A percentile compares a stretch with the other conserved stretches of the same genome.
Evolutionary conservation across 2,888 invertebrate species (phyloP).

Genomic region (Tanypteryx hageni): DNA sequence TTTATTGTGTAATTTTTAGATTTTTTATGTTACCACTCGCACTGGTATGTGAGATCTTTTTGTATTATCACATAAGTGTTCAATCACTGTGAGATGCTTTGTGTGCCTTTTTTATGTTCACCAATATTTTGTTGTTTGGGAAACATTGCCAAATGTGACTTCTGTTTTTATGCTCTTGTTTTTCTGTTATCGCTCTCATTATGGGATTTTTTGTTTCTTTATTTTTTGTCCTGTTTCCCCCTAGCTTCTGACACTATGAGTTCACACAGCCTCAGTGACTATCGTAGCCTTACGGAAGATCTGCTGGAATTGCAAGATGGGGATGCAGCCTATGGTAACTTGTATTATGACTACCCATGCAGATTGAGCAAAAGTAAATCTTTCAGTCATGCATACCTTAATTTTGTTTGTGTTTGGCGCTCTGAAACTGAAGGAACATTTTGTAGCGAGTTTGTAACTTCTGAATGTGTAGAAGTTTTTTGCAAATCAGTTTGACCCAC

Average conservation of each 20-base stretch:
- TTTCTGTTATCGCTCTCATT: conserved; percentile 34
- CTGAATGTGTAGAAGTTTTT: conserved; percentile 37
- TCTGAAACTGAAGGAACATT: conserved; percentile 45
- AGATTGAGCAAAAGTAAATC: conserved; percentile 69
- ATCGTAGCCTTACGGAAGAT: conserved; percentile 69
- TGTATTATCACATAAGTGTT: not conserved
- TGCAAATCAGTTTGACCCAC: not conserved
- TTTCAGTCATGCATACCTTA: conserved; percentile 11
- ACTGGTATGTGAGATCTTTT: not conserved
- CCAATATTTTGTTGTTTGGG: conserved; percentile 65
- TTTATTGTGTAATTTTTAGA: not conserved
- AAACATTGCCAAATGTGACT: conserved; percentile 68
- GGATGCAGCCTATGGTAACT: conserved; percentile 66
- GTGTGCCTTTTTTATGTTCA: not conserved
- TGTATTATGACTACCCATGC: conserved; percentile 68
- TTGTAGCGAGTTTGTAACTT: conserved; percentile 24
- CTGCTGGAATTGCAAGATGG: conserved; percentile 69
- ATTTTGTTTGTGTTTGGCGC: conserved; percentile 43
- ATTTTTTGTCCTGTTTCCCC: conserved; percentile 60
- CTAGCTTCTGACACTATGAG: conserved; percentile 71
- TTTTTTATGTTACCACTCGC: not conserved
- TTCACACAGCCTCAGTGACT: conserved; percentile 70
- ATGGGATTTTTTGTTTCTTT: conserved; percentile 37
- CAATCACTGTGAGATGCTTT: not conserved
- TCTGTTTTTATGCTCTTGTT: conserved; percentile 55